Base-by-base conservation (phyloP, 2,888 invertebrate species). In the Diarsia rubi region DNA sequence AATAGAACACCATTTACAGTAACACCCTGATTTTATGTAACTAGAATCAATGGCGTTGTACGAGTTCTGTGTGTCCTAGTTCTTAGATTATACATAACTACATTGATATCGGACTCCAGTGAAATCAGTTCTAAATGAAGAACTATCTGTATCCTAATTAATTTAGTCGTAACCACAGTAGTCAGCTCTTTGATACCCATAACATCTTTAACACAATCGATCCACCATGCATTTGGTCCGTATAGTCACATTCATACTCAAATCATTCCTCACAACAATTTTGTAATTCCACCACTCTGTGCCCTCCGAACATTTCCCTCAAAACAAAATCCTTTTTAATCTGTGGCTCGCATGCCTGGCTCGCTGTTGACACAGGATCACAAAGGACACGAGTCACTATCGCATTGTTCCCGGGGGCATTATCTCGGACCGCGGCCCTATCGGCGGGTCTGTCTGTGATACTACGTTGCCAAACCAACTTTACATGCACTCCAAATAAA, bases 351-450 rank as follows among this genome's bases (percentile, higher is more conserved):
- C 52, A 73, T 54, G 57, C 52, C 19, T 27, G 47, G 27, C 21
- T 45, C 73, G 24, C 45, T 78, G 72, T 85, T 65, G 67, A 80
- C 76, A 71, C 45, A 65, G 47, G 82, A 57, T 54, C 63, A 85
- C 83, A 85, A 75, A 75, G 75, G 59, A 67, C 65, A 54, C 19
- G 44, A 66, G 71, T 70, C 79, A 70, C 73, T 72, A 75, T 72
- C 66, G 77, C 59, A 70, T 86, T 82, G 84, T 75, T 82, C 81
- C 66, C 70, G 47, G 49, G 47, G 75, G 81, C 69, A 71, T 78
- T 84, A 75, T 82, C 71, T 75, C 49, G 42, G 42, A 45, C 45
- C 59, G 63, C 19, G 69, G 31, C 45, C 67, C 45, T 70, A 65
- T 70, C 80, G 45, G 42, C 21, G 42, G 42, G 27, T 62, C 78